A percentile compares a stretch with the other conserved stretches of the same genome.
Conservation (phyloP, 2,888 invertebrate species). For the Conomelus anceps region DNA sequence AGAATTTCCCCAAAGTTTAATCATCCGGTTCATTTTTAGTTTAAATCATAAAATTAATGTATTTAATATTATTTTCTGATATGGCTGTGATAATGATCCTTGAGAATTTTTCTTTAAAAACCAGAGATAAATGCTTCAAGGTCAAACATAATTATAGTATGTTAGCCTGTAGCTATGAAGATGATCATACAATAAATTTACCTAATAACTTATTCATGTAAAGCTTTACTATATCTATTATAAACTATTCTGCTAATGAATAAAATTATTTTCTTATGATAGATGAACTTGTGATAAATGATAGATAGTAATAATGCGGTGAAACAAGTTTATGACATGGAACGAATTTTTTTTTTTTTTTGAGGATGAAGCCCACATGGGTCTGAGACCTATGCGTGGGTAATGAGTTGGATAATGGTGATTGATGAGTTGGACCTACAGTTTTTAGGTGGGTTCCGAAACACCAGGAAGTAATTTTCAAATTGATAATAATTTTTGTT, state of each 20-base stretch:
- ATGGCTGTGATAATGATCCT: background rate
- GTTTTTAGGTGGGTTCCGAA: no score
- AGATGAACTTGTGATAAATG: background rate
- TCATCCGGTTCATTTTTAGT: background rate
- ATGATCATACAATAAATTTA: background rate
- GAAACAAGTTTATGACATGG: no score
- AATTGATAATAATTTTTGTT: no score
- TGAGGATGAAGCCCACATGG: no score
- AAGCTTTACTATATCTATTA: background rate
- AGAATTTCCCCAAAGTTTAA: background rate
- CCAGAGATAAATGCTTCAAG: background rate
- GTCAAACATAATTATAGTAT: background rate
- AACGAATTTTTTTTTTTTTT: no score
- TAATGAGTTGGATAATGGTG: no score
- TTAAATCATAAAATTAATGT: background rate
- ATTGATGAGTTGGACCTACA: no score
- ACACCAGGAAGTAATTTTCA: no score
- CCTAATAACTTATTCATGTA: no score
- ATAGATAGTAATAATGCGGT: no score
- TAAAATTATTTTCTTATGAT: background rate
- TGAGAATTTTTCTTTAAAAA: background rate
- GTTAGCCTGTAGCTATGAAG: background rate
- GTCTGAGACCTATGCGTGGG: no score
- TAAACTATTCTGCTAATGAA: background rate
- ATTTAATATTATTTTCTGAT: background rate